Conservation (phyloP, 2,888 invertebrate genomes). For the Bruchidius siliquastri region DNA sequence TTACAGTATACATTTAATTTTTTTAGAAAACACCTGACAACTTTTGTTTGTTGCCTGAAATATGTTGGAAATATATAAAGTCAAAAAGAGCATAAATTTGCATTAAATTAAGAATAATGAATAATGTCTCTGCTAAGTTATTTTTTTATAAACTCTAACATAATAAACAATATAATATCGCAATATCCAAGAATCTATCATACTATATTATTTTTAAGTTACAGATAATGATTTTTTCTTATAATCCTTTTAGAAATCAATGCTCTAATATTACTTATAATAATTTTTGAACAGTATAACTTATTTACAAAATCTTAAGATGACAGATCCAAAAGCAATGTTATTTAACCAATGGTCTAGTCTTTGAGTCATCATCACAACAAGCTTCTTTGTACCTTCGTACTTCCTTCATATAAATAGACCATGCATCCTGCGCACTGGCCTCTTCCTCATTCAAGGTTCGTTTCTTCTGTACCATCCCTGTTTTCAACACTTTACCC, state of each 20-base stretch:
- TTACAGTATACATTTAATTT: no score
- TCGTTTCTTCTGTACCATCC: slow-evolving; percentile 81
- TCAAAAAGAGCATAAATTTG: no score
- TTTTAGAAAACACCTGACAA: no score
- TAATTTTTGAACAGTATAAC: not conserved
- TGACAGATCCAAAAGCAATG: not conserved
- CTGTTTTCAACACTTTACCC: slow-evolving; percentile 83
- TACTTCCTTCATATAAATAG: slow-evolving; percentile 89
- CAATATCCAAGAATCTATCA: no score
- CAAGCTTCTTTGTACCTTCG: slow-evolving; percentile 88
- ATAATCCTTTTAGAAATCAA: not conserved
- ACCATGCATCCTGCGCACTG: slow-evolving; percentile 84
- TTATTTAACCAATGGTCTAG: slow-evolving; percentile 83
- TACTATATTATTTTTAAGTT: not conserved
- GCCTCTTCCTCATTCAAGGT: slow-evolving; percentile 60
- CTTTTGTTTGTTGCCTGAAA: no score
- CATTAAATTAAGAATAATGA: no score
- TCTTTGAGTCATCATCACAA: slow-evolving; percentile 88
- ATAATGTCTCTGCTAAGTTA: no score
- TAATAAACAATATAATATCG: no score
- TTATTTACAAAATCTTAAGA: not conserved
- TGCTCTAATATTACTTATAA: not conserved
- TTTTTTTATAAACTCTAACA: no score
- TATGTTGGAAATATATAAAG: no score
- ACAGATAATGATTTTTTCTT: not conserved